These are phyloP conservation scores for Callaeas wilsoni DNA, from an alignment of 2,113 vertebrate genomes.

Conservation along the genomic window DNA sequence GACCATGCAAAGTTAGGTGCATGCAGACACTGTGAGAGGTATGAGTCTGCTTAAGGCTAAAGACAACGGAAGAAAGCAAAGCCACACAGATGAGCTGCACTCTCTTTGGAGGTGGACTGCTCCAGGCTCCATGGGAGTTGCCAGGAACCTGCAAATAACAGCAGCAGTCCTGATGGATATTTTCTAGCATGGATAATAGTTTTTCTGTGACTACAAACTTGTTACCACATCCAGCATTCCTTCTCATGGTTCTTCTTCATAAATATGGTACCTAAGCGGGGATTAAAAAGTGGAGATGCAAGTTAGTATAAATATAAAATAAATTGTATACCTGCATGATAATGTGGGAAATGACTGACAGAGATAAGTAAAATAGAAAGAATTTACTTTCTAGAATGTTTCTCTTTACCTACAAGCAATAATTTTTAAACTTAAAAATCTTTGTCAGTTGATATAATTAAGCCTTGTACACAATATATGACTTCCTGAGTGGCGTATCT, in stretches of 20 bases:
- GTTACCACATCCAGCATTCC: not conserved
- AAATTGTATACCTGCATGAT: not conserved
- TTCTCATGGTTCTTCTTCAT: not conserved
- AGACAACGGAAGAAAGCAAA: not conserved
- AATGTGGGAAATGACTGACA: not conserved
- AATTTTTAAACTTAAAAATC: not conserved
- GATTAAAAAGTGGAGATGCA: not conserved
- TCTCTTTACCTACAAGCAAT: not conserved
- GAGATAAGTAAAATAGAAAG: not conserved
- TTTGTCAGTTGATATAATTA: not conserved
- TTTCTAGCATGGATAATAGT: not conserved
- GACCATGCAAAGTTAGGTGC: fast-evolving
- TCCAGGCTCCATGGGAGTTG: not conserved
- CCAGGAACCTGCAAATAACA: not conserved
- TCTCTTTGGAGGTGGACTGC: not conserved
- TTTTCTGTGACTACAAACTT: not conserved
- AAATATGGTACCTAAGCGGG: not conserved
- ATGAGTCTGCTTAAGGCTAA: not conserved
- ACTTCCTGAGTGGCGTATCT: not conserved
- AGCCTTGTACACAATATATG: not conserved
- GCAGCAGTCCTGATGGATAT: not conserved
- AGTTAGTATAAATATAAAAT: not conserved
- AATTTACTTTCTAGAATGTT: not conserved
- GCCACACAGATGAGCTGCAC: not conserved
- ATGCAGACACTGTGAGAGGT: not conserved